Evolutionary conservation across 2,797 vertebrate genomes (phyloP).

Genomic region (Tapera naevia): DNA sequence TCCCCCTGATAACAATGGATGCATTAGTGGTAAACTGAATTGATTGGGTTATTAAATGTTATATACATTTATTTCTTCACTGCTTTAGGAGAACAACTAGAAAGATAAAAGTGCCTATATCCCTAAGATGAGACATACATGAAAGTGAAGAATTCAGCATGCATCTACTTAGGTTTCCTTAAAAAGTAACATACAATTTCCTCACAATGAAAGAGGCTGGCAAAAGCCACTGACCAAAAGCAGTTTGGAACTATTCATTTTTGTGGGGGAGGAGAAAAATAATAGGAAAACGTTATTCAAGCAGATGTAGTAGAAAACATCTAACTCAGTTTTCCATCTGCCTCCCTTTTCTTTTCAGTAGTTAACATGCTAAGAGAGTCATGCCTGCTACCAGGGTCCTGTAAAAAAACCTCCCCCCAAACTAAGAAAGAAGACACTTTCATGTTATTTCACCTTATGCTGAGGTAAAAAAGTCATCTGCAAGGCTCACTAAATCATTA

Average conservation of each 20-base stretch:
- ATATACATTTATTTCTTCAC: neutral
- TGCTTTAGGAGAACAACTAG: neutral
- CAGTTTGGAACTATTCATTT: neutral
- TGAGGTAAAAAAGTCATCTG: neutral
- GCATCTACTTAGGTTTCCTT: neutral
- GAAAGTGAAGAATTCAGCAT: neutral
- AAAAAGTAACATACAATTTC: conserved; percentile 26
- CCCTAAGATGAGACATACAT: neutral
- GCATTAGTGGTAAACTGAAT: neutral
- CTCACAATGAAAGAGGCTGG: neutral
- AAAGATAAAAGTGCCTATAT: neutral
- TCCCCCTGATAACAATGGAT: neutral
- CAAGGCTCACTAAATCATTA: neutral
- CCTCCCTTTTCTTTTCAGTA: neutral
- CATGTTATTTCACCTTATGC: neutral
- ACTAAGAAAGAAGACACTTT: neutral
- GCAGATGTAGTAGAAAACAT: neutral
- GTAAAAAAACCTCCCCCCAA: neutral
- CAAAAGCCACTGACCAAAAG: neutral
- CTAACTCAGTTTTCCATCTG: neutral
- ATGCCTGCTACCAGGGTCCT: neutral
- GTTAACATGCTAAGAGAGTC: neutral
- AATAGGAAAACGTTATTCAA: neutral
- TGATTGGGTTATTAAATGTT: neutral
- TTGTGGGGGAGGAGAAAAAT: neutral